Base-by-base conservation (phyloP, 2,113 vertebrate species). In the Tylochromis polylepis region DNA sequence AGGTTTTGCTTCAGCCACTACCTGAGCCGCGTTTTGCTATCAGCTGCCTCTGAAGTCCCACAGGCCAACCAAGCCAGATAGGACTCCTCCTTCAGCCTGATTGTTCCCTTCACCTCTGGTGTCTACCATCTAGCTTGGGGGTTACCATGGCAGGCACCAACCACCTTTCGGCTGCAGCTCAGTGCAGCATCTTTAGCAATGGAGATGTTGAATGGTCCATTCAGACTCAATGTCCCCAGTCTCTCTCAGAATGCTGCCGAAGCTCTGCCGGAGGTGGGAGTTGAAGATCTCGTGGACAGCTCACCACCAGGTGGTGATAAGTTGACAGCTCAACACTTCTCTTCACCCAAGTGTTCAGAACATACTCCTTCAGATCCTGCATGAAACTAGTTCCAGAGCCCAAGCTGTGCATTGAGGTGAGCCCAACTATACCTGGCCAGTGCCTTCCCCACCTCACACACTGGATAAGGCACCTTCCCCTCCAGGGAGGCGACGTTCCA, bases 361-460 rank as follows among this genome's bases (percentile, higher is more conserved):
- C 31, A 4, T 20, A 20, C 0, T 9, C 59, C 16, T 60, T 29
- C 1, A 34, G 29, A 60, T 60, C 29, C 29, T 3, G 5, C 58
- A 60, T 1, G 34, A 20, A 9, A 60, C 29, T 60, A 16, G 29
- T 36, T 62, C 2, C 59, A 62, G 0, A 62, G 9, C 29, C 59
- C 9, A 34, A 62, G 1, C 59, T 62, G 16, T 36, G 10, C 16
- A 1, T 62, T 62, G 29, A 62, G 29, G 5, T 62, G 34, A 62
- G 4, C 29, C 16, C 59, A 62, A 20, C 5, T 62, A 18, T 62
- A 62, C 16, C 59, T 34, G 59, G 1, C 0, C 18, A 29, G 2
- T 62, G 16, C 2, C 59, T 62, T 62, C 31, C 18, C 0, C 31
- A 36, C 31, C 2, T 62, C 31, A 36, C 0, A 0, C 0, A 62